Percentiles rank a stretch among this genome's conserved stretches.
Conservation (phyloP, 37 sponge, comb jelly and placozoan species). For the Ianthella basta region DNA sequence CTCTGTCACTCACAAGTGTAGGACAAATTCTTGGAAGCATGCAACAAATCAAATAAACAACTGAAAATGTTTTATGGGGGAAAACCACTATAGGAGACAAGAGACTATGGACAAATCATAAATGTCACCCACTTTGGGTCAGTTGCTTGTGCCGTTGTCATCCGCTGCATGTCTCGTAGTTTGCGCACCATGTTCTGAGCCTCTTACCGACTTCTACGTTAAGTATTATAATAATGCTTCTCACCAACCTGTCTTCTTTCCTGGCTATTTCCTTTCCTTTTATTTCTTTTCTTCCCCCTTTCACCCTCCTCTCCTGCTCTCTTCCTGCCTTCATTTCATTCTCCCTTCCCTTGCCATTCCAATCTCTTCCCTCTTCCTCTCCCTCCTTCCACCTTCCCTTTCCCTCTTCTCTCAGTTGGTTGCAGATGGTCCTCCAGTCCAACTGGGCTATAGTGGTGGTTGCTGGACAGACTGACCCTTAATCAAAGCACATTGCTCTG, state of each 20-base stretch:
- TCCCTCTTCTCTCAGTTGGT: conserved; percentile 47
- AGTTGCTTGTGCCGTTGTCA: too few species aligned
- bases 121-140: conserved; percentile 65
- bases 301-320: too few species aligned
- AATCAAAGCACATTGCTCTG: conserved; percentile 61
- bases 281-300: background rate
- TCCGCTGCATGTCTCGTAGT: too few species aligned
- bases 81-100: conserved; percentile 46
- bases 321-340: background rate
- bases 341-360: background rate
- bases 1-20: conserved; percentile 56
- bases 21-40: conserved; percentile 53
- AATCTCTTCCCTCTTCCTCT: background rate
- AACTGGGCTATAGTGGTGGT: conserved; percentile 48
- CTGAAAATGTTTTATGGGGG: conserved; percentile 75
- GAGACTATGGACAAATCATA: conserved; percentile 67
- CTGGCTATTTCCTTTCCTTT: too few species aligned
- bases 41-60: conserved; percentile 41
- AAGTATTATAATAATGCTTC: background rate
- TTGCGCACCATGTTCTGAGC: background rate
- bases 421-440: conserved; percentile 48
- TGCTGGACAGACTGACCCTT: conserved; percentile 73
- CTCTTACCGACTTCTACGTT: background rate
- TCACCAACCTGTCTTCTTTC: too few species aligned
- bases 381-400: background rate